Percentiles rank a stretch among this genome's conserved stretches.
phyloP scores from a whole-genome alignment of 2,113 vertebrate genomes.

The Dromiciops gliroides region DNA sequence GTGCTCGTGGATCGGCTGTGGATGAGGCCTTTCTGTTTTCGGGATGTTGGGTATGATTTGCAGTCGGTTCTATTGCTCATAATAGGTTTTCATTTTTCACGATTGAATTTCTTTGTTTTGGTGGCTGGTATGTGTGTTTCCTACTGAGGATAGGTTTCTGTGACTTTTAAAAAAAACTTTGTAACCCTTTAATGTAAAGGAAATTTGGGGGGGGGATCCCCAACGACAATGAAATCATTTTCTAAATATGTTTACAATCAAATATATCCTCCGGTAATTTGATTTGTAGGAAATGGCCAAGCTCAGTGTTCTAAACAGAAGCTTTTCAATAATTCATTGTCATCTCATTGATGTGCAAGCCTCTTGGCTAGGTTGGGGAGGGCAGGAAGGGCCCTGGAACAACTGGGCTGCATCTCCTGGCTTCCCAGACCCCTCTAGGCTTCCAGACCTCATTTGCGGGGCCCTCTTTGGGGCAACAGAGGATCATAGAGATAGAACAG shows the following conservation, averaged over 20 bases:
- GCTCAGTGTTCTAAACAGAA: slow-evolving; percentile 76
- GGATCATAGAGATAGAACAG: not conserved
- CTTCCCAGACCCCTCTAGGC: not conserved
- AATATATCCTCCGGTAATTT: slow-evolving; percentile 77
- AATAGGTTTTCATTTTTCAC: slow-evolving; percentile 70
- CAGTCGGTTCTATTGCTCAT: slow-evolving; percentile 64
- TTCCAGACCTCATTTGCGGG: not conserved
- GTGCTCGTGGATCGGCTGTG: slow-evolving; percentile 50
- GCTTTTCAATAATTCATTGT: slow-evolving; percentile 77
- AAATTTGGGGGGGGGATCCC: slow-evolving; percentile 68
- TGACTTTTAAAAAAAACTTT: slow-evolving; percentile 72
- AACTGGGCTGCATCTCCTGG: slow-evolving; percentile 55
- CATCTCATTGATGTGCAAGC: slow-evolving; percentile 72
- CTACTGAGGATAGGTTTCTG: slow-evolving; percentile 39
- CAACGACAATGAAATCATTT: slow-evolving; percentile 76
- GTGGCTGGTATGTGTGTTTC: slow-evolving; percentile 36
- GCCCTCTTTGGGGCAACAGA: not conserved
- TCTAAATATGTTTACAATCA: slow-evolving; percentile 78
- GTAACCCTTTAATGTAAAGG: slow-evolving; percentile 67
- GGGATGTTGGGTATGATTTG: slow-evolving; percentile 74
- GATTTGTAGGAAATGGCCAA: slow-evolving; percentile 79
- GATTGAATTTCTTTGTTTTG: slow-evolving; percentile 74
- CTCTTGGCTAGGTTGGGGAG: slow-evolving; percentile 65
- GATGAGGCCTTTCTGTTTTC: slow-evolving; percentile 68
- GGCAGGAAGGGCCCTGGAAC: slow-evolving; percentile 68